Conservation (phyloP, 2,113 vertebrate genomes). For the Bos javanicus region DNA sequence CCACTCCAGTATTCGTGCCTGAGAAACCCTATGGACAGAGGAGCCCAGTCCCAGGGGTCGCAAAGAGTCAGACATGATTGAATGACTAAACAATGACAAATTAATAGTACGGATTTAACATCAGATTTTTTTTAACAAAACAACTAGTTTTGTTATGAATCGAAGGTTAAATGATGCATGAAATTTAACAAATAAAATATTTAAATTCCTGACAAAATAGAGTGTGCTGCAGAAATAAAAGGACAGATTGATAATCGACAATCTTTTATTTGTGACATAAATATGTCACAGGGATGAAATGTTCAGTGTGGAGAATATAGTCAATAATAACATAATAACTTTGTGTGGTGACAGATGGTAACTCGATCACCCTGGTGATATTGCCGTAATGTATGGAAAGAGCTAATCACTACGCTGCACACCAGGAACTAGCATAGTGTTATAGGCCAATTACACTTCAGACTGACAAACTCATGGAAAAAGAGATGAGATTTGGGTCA, state of each 20-base stretch:
- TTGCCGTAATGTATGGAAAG: not conserved
- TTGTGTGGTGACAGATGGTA: not conserved
- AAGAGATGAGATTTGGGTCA: not conserved
- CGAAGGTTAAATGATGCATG: not conserved
- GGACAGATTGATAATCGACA: not conserved
- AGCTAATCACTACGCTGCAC: not conserved
- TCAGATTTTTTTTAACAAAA: not conserved
- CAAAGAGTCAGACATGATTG: not conserved
- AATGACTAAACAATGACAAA: not conserved
- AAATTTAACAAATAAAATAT: not conserved
- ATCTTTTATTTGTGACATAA: not conserved
- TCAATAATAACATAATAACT: not conserved
- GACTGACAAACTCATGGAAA: not conserved
- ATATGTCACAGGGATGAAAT: not conserved
- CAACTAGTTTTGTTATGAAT: not conserved
- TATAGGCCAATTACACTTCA: not conserved
- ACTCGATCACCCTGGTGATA: not conserved
- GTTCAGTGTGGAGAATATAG: not conserved
- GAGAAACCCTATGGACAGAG: not conserved
- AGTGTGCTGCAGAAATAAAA: not conserved
- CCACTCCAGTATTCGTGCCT: not conserved
- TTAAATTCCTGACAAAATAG: not conserved
- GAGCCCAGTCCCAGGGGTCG: fast-evolving
- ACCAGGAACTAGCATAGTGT: not conserved
- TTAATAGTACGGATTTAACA: not conserved